A percentile compares a stretch with the other conserved stretches of the same genome.
Conservation (phyloP, 2,113 vertebrate species). For the Riparia riparia region DNA sequence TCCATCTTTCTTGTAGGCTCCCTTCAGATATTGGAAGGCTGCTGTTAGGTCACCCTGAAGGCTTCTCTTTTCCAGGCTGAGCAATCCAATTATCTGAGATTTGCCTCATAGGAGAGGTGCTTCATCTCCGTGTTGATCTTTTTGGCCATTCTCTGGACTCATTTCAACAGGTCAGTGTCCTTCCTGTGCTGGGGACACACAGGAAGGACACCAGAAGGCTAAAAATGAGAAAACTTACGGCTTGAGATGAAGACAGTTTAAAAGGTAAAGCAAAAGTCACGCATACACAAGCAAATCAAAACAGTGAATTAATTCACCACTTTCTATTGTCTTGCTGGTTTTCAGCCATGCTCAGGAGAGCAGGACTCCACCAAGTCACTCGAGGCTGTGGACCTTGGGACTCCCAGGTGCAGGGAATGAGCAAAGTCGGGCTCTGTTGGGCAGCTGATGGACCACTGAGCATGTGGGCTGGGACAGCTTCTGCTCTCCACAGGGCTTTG, state of each 20-base stretch:
- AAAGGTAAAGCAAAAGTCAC: neutral
- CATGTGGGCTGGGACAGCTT: accelerated
- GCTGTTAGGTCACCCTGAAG: neutral
- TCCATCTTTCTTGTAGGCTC: neutral
- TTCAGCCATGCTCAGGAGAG: neutral
- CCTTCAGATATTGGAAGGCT: neutral
- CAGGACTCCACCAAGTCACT: neutral
- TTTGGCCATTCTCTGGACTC: neutral
- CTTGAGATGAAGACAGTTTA: neutral
- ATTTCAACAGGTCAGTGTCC: neutral
- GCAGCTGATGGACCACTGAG: neutral
- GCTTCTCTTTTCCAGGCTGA: neutral
- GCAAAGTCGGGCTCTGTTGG: accelerated
- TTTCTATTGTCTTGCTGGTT: neutral
- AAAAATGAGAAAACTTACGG: neutral
- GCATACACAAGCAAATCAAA: neutral
- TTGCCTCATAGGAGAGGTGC: neutral
- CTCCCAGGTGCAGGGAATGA: accelerated
- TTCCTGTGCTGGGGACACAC: neutral
- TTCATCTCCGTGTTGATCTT: neutral
- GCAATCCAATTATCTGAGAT: neutral
- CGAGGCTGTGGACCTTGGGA: accelerated
- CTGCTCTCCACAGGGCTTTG: neutral
- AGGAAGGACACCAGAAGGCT: neutral
- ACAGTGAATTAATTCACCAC: neutral